These are phyloP conservation scores for Ptiloglossa arizonensis DNA, from an alignment of 1,140 invertebrate species.

Conservation along the genomic window DNA sequence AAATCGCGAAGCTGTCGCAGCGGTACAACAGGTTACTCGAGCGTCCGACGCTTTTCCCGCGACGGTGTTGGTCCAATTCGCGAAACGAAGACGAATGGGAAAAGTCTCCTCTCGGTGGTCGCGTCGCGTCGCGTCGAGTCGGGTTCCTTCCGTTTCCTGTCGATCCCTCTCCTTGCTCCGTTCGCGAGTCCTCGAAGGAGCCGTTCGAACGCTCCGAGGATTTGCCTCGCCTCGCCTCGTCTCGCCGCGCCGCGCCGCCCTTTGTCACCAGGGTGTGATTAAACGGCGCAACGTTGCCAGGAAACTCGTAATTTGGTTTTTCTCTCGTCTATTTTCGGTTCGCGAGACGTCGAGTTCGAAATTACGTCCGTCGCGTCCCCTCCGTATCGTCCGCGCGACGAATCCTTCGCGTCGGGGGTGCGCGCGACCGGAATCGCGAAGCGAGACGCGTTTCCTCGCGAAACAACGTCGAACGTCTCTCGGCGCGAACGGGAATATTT, in stretches of 20 bases:
- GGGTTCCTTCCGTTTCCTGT: background rate
- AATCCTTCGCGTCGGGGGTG: background rate
- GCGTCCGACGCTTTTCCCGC: constrained; percentile 14
- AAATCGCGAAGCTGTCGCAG: constrained; percentile 22
- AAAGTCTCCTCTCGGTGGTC: background rate
- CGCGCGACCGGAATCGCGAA: background rate
- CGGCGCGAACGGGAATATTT: constrained; percentile 7
- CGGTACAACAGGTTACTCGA: constrained; percentile 33
- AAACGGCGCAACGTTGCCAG: constrained; percentile 9
- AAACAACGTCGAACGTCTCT: background rate
- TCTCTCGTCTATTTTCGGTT: background rate
- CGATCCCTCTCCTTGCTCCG: background rate
- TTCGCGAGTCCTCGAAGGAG: background rate
- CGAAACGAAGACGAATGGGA: constrained; percentile 19
- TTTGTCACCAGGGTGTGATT: constrained; percentile 12
- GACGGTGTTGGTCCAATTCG: background rate
- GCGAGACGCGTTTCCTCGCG: background rate
- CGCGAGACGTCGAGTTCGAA: background rate
- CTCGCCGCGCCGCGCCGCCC: background rate
- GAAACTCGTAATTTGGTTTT: background rate
- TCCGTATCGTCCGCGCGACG: background rate
- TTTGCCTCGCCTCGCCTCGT: background rate
- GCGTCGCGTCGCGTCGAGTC: too few relatives aligned
- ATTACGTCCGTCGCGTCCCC: background rate
- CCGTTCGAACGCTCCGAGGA: background rate